Base-by-base conservation (phyloP, 1,140 invertebrate genomes). In the Pseudomyrmex gracilis region DNA sequence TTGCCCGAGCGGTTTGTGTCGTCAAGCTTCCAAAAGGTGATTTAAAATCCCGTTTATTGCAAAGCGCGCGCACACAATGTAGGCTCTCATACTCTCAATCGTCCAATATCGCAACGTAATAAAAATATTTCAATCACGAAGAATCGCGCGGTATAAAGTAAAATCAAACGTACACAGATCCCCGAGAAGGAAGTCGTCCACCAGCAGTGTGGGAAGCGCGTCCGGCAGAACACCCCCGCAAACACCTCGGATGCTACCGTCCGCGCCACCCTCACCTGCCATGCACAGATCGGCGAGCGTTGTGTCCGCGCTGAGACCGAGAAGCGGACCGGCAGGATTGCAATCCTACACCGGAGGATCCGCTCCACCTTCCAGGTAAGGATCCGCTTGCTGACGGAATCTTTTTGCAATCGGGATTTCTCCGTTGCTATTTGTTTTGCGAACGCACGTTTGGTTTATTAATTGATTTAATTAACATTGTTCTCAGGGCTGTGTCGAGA, bases 1-100 rank as follows among this genome's bases (percentile, higher is more conserved):
- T 58, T 98, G 97, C 95, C 97, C 97, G 1, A 97, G 97, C 82
- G 97, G 97, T 93, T 91, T 96, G 2, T 96, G 96, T 86, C 93
- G 95, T 13, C 94, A 94, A 55, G 90, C 93, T 45, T 95, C 92
- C 82, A 96, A 95, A 87, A 95, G 95, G 95, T 95, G 84, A 86
- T 74, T 82, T 22, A 15, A 24, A 57, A 47, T 45, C 13, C 24
- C 34, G 5, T 60, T 2, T 15, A 12, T 47, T 82, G 34, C 20
- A 58, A 58, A 70, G 8, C 12, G 9, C 10, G 10, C 12, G 20
- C 22, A 34, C 34, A 34, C 24, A 24, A 34, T 34, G 34, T 34
- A 34, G 34, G 34, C 4, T 4, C 0, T 70, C 55, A 15, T 3
- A 34, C 47, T 10, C 13, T n/a, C n/a, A n/a, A n/a, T n/a, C 17